Conservation (phyloP, 2,888 invertebrate genomes). For the Ligdia adustata region DNA sequence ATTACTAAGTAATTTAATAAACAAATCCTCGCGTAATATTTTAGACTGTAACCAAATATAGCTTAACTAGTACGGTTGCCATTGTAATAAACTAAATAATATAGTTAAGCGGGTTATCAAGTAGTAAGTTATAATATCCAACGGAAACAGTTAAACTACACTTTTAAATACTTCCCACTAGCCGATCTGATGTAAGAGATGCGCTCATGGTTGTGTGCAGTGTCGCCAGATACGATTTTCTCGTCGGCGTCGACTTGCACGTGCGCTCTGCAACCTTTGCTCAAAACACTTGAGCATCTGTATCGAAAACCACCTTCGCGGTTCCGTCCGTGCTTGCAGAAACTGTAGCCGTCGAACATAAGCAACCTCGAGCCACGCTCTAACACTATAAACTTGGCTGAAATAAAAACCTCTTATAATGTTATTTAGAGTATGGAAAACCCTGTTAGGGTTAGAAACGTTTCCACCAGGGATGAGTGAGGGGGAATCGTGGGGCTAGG, state of each 20-base stretch:
- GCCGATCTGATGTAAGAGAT: not conserved
- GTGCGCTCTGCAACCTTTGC: slow-evolving; percentile 1
- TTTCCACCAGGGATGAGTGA: not conserved
- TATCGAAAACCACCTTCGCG: slow-evolving; percentile 4
- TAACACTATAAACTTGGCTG: slow-evolving; percentile 11
- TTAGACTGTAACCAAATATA: too few relatives aligned
- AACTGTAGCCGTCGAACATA: slow-evolving; percentile 28
- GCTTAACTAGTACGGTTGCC: too few relatives aligned
- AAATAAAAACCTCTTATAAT: too few relatives aligned
- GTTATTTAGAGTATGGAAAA: too few relatives aligned
- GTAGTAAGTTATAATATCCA: too few relatives aligned
- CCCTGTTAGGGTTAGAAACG: not conserved
- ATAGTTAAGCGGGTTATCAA: too few relatives aligned
- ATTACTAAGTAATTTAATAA: too few relatives aligned
- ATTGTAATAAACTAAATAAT: too few relatives aligned
- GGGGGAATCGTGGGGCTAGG: too few relatives aligned
- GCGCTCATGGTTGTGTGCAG: not conserved
- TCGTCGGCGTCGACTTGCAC: not conserved
- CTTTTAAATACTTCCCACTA: not conserved
- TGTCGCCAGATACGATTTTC: not conserved
- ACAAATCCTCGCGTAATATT: too few relatives aligned
- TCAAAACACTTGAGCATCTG: slow-evolving; percentile 6
- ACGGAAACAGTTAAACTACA: too few relatives aligned
- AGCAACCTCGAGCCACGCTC: slow-evolving; percentile 25
- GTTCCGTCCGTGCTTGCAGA: slow-evolving; percentile 19